A percentile compares a stretch with the other conserved stretches of the same genome.
phyloP scores from a whole-genome alignment of 2,888 invertebrate genomes.

The Dasysyrphus albostriatus region DNA sequence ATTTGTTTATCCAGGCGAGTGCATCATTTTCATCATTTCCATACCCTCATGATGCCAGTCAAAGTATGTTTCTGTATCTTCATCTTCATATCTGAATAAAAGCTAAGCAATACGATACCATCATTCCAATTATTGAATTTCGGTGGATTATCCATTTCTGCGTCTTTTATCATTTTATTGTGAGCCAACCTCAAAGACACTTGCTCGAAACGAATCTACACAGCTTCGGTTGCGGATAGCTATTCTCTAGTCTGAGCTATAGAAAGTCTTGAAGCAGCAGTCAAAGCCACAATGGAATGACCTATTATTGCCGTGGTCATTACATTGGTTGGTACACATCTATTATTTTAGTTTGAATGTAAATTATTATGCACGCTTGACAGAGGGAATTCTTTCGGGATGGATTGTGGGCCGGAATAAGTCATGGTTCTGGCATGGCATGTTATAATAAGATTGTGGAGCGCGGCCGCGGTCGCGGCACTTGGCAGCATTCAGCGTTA shows the following conservation, averaged over 20 bases:
- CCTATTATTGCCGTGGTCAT: constrained; percentile 74
- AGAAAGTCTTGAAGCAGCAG: constrained; percentile 43
- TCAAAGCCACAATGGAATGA: constrained; percentile 55
- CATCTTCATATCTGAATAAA: constrained; percentile 13
- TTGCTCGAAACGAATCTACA: not conserved
- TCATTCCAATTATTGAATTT: constrained; percentile 70
- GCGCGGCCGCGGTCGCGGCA: constrained; percentile 22
- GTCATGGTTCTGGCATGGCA: constrained; percentile 52
- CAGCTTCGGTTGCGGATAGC: not conserved
- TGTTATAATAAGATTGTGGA: not conserved
- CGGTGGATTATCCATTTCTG: constrained; percentile 59
- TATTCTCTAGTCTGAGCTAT: not conserved
- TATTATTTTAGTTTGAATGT: constrained; percentile 70
- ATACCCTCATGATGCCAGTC: constrained; percentile 66
- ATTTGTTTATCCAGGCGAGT: constrained; percentile 82
- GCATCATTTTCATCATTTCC: constrained; percentile 76
- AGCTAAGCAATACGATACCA: constrained; percentile 65
- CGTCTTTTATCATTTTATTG: constrained; percentile 25
- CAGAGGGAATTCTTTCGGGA: constrained; percentile 60
- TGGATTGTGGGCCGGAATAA: constrained; percentile 55
- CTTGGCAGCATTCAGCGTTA: constrained; percentile 43
- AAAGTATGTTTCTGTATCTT: constrained; percentile 17
- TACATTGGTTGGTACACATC: constrained; percentile 74
- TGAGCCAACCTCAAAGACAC: constrained; percentile 33
- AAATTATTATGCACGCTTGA: constrained; percentile 73